Conservation (phyloP, 2,888 invertebrate genomes). For the Spatulosminthurus flaviceps region DNA sequence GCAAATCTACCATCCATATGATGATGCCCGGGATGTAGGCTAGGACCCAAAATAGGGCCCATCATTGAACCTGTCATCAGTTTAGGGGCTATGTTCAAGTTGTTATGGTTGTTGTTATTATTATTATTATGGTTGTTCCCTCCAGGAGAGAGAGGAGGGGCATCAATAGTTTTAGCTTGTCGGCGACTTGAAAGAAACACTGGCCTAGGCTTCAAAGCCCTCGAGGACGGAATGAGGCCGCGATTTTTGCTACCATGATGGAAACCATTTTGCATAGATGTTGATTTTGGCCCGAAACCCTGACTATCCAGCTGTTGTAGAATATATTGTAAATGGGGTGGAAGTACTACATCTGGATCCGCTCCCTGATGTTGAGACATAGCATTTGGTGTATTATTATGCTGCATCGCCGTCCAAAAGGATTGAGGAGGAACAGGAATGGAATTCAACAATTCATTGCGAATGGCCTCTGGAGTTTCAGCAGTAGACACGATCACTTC, state of each 20-base stretch:
- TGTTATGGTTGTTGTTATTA: neutral
- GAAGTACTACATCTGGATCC: constrained; percentile 45
- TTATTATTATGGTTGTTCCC: neutral
- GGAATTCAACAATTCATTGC: constrained; percentile 12
- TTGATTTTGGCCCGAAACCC: constrained; percentile 50
- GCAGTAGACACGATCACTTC: neutral
- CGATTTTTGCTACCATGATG: neutral
- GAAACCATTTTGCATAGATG: neutral
- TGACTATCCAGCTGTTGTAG: constrained; percentile 52
- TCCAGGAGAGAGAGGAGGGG: neutral
- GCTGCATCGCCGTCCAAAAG: constrained; percentile 47
- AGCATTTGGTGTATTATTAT: constrained; percentile 43
- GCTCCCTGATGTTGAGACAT: constrained; percentile 44
- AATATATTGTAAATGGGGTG: constrained; percentile 53
- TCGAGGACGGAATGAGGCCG: constrained; percentile 47
- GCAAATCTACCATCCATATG: neutral
- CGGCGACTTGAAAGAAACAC: constrained; percentile 39
- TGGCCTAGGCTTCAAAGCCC: constrained; percentile 51
- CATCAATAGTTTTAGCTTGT: constrained; percentile 38
- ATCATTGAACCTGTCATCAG: neutral
- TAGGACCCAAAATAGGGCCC: neutral
- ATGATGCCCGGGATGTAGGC: neutral
- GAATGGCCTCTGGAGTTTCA: neutral
- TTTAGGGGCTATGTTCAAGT: neutral
- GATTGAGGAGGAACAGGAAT: constrained; percentile 46